Conservation (phyloP, 1,140 invertebrate genomes). For the Apocrypta bakeri region DNA sequence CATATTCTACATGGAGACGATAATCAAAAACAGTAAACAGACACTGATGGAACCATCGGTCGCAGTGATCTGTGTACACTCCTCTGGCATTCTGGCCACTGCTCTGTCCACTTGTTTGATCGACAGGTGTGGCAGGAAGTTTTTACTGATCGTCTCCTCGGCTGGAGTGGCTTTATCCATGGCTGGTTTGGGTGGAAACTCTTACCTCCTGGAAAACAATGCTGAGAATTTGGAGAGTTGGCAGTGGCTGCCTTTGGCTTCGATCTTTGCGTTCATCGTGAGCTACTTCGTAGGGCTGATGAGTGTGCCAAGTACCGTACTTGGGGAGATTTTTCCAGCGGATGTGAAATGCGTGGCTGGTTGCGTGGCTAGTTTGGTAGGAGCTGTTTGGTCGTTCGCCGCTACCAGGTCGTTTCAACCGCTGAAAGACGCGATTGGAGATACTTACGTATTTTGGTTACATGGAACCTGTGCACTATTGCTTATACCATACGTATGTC, state of each 20-base stretch:
- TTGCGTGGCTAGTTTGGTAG: constrained; percentile 81
- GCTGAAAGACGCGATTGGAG: constrained; percentile 76
- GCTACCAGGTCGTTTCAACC: constrained; percentile 83
- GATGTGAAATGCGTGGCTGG: constrained; percentile 80
- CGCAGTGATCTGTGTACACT: constrained; percentile 80
- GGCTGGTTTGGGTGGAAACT: constrained; percentile 77
- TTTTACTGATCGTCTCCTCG: constrained; percentile 79
- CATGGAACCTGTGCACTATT: constrained; percentile 70
- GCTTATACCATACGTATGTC: constrained; percentile 78
- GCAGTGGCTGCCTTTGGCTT: constrained; percentile 54
- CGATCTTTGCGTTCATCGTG: constrained; percentile 46
- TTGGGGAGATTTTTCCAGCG: constrained; percentile 83
- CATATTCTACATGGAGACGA: constrained; percentile 83
- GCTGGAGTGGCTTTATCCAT: constrained; percentile 75
- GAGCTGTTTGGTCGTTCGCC: constrained; percentile 81
- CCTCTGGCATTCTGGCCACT: constrained; percentile 77
- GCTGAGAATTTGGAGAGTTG: constrained; percentile 65
- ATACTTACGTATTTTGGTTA: constrained; percentile 51
- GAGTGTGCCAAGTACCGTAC: constrained; percentile 81
- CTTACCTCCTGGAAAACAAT: constrained; percentile 75
- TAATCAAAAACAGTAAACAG: constrained; percentile 78
- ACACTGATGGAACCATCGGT: constrained; percentile 68
- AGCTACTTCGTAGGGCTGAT: constrained; percentile 76
- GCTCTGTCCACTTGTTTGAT: constrained; percentile 76
- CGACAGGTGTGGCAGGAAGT: constrained; percentile 81